Percentiles rank a stretch among this genome's conserved stretches.
phyloP scores from a whole-genome alignment of 2,888 invertebrate species.

The Rhogogaster chlorosoma region DNA sequence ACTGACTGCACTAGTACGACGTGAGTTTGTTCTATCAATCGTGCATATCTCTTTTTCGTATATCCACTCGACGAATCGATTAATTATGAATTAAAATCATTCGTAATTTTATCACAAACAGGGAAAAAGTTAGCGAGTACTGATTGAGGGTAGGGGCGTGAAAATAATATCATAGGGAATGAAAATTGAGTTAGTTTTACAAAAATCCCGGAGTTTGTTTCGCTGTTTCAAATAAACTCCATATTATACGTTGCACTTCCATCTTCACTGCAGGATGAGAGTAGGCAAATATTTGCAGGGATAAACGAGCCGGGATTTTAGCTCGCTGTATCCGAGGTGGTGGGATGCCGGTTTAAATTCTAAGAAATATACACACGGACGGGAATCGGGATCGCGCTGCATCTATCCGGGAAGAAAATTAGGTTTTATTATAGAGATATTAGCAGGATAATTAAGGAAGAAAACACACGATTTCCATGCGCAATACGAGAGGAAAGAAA shows the following conservation, averaged over 20 bases:
- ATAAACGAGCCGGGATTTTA: conserved; percentile 60
- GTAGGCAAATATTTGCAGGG: conserved; percentile 74
- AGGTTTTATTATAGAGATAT: background rate
- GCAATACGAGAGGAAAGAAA: background rate
- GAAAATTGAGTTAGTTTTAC: no score
- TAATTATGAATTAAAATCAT: no score
- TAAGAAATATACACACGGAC: conserved; percentile 2
- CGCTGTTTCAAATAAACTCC: background rate
- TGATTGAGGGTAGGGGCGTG: no score
- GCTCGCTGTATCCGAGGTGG: background rate
- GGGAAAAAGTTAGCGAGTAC: no score
- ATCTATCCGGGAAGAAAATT: background rate
- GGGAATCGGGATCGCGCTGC: background rate
- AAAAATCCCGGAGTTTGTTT: background rate
- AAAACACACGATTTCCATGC: background rate
- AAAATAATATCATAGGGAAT: no score
- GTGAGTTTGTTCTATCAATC: no score
- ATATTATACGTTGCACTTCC: background rate
- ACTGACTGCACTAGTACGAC: no score
- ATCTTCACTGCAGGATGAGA: no score
- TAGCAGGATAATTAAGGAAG: background rate
- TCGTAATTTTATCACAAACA: no score
- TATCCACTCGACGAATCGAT: no score
- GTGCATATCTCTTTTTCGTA: no score
- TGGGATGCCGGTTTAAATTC: background rate